Conservation (phyloP, 2,888 invertebrate genomes). For the Stenodema calcarata region DNA sequence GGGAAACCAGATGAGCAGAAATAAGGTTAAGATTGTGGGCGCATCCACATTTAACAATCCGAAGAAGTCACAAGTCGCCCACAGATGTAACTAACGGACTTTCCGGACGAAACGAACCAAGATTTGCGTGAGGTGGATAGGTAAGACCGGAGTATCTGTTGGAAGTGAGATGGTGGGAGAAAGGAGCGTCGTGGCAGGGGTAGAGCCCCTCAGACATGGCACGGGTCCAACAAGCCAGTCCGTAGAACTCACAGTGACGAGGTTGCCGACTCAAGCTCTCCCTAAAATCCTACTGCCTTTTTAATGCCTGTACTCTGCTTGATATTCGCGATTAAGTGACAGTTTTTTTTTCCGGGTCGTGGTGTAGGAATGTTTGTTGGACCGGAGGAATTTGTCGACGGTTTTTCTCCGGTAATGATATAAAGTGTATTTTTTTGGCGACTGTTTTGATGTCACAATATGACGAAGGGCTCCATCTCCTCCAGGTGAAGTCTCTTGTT, state of each 20-base stretch:
- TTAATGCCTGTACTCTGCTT: neutral
- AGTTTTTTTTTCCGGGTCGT: neutral
- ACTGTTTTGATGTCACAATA: slow-evolving; percentile 34
- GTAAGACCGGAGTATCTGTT: neutral
- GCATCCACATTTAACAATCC: neutral
- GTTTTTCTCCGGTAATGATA: neutral
- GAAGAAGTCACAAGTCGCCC: neutral
- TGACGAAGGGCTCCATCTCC: slow-evolving; percentile 44
- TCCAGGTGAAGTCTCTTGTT: slow-evolving; percentile 41
- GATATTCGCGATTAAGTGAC: neutral
- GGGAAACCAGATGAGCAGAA: neutral
- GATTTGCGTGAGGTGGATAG: slow-evolving; percentile 29
- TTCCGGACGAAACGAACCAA: neutral
- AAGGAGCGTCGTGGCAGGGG: slow-evolving; percentile 27
- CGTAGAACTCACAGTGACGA: slow-evolving; percentile 1
- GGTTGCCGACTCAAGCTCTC: neutral
- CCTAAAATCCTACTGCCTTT: neutral
- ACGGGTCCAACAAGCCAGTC: slow-evolving; percentile 5
- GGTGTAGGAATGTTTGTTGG: neutral
- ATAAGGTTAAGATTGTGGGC: neutral
- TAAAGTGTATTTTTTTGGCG: neutral
- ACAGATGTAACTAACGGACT: neutral
- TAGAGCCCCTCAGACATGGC: slow-evolving; percentile 10
- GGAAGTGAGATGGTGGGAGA: slow-evolving; percentile 35
- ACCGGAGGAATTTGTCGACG: neutral